Evolutionary conservation across 2,888 invertebrate genomes (phyloP), one percentile per base, ranked within the genome.

Genomic region (Liposcelis brunnea): DNA sequence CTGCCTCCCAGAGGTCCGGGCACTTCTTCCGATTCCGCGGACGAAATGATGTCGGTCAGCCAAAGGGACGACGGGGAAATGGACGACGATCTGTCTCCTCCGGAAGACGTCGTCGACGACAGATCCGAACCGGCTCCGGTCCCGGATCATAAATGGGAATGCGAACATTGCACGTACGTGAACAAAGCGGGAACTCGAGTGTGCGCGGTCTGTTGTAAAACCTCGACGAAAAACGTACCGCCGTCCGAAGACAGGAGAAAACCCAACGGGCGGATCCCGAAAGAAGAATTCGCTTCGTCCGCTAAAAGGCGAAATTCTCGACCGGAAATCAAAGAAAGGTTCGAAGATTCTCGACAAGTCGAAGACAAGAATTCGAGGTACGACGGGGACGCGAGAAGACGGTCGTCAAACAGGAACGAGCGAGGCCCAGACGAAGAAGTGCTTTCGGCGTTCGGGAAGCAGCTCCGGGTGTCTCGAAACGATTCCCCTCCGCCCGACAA

Each of bases 141-240:
- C 11, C 74, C 76, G 0, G 64, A 61, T 33, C 65, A 71, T 11
- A 66, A 72, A 46, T 91, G 90, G 90, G 77, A 83, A 51, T 91
- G 90, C 60, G 84, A 86, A 56, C 85, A 87, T 57, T 91, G 90
- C 59, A 91, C 90, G 0, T 89, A 78, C 59, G 80, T 87, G 2
- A 91, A 91, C 59, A 79, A 81, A 49, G 66, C 80, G 0, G 80
- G 79, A 15, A 74, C 77, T 0, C 75, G 79, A 53, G 81, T 90
- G 33, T 90, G 90, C 58, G 70, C 73, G 11, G 76, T 90, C 43
- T 91, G 90, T 59, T 90, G 89, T 57, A 86, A 87, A 59, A 90
- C 90, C 1, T 60, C 56, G 31, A 58, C 55, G 49, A 34, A 14
- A 11, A 18, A 21, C 14, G 19, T 12, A 7, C 11, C n/a, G 3